These are phyloP conservation scores for Dascyllus trimaculatus DNA, from an alignment of 2,113 vertebrate species.

Conservation along the genomic window DNA sequence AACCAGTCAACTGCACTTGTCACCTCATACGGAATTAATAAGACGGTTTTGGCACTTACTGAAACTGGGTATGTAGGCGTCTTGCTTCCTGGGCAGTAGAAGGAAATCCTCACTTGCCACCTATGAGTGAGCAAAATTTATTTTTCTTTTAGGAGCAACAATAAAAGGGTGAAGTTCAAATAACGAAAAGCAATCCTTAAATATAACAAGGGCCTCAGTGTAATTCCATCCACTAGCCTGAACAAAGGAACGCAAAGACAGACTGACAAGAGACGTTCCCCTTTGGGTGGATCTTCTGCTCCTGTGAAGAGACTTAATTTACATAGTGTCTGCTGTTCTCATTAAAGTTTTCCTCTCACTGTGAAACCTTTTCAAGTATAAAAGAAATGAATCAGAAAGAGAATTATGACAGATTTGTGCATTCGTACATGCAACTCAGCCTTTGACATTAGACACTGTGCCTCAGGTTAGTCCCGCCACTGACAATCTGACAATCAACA, in stretches of 20 bases:
- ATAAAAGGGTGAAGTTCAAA: conserved; percentile 33
- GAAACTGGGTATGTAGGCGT: conserved; percentile 77
- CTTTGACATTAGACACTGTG: background rate
- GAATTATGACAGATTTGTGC: conserved; percentile 2
- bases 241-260: conserved; percentile 62
- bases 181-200: conserved; percentile 37
- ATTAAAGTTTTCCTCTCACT: background rate
- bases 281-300: conserved; percentile 9
- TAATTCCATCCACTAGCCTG: conserved; percentile 62
- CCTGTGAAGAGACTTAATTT: conserved; percentile 22
- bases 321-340: conserved; percentile 9
- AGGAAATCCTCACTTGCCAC: conserved; percentile 61
- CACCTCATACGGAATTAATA: conserved; percentile 19
- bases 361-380: conserved; percentile 6
- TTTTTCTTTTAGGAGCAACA: conserved; percentile 30
- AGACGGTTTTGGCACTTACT: conserved; percentile 72
- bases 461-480: conserved; percentile 13
- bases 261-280: conserved; percentile 26
- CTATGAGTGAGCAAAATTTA: conserved; percentile 58
- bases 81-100: conserved; percentile 69
- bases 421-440: background rate
- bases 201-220: conserved; percentile 38
- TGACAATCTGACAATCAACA: conserved; percentile 40
- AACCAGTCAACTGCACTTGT: conserved; percentile 57
- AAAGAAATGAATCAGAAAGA: background rate